phyloP scores from a whole-genome alignment of 2,797 vertebrate genomes.

The Syngnathus rostellatus region DNA sequence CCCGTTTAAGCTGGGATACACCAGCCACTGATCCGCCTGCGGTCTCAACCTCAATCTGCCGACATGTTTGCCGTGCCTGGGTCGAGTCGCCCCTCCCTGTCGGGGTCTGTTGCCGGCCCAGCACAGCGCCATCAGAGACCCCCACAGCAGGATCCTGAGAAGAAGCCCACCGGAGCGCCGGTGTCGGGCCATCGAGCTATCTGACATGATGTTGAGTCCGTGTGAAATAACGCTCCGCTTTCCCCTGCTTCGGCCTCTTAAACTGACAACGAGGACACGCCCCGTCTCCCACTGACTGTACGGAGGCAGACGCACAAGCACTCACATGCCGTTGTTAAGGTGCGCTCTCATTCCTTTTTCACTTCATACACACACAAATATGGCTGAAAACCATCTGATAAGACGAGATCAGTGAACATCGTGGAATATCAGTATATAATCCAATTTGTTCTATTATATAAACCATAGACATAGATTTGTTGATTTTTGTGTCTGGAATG shows the following conservation, averaged over 20 bases:
- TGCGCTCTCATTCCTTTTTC: slow-evolving; percentile 6
- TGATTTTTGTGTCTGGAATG: too few relatives aligned
- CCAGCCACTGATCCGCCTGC: slow-evolving; percentile 43
- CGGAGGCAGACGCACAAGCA: slow-evolving; percentile 27
- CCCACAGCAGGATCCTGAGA: slow-evolving; percentile 60
- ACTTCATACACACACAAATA: not conserved
- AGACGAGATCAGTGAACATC: too few relatives aligned
- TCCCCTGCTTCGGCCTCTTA: slow-evolving; percentile 65
- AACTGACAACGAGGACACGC: slow-evolving; percentile 47
- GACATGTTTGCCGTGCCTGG: slow-evolving; percentile 46
- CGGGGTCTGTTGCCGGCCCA: slow-evolving; percentile 54
- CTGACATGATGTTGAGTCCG: slow-evolving; percentile 45
- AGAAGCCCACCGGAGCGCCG: slow-evolving; percentile 17
- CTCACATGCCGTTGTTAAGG: slow-evolving; percentile 39
- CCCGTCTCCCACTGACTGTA: slow-evolving; percentile 52
- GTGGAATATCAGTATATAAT: too few relatives aligned
- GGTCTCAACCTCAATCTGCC: slow-evolving; percentile 35
- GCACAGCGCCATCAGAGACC: slow-evolving; percentile 64
- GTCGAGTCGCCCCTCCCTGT: slow-evolving; percentile 32
- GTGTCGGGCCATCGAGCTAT: slow-evolving; percentile 28
- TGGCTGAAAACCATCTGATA: not conserved
- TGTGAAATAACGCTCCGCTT: slow-evolving; percentile 41
- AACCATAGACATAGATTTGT: too few relatives aligned
- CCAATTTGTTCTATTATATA: too few relatives aligned
- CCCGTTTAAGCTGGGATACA: slow-evolving; percentile 49